Conservation (phyloP, 2,888 invertebrate species). For the Papilio elwesi region DNA sequence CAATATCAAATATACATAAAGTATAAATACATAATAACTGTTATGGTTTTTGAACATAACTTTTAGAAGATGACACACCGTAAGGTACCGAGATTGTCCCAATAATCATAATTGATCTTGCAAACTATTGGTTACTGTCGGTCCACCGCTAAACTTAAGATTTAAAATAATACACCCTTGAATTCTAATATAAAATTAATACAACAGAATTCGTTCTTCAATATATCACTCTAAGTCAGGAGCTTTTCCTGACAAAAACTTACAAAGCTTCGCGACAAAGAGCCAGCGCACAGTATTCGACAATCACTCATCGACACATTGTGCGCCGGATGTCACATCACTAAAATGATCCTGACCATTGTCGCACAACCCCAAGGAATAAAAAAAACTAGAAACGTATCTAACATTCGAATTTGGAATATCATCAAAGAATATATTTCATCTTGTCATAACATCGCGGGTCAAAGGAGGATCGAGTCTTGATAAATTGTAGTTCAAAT, state of each 20-base stretch:
- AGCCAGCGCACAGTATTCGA: constrained; percentile 49
- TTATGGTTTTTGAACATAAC: too few species aligned
- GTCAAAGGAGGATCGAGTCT: constrained; percentile 77
- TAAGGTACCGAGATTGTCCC: too few species aligned
- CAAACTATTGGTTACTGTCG: too few species aligned
- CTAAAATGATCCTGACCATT: constrained; percentile 59
- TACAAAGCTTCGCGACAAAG: constrained; percentile 45
- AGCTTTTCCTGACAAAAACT: constrained; percentile 36
- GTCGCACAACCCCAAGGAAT: constrained; percentile 53
- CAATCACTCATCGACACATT: constrained; percentile 75
- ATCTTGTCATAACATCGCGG: constrained; percentile 83
- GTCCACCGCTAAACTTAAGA: too few species aligned
- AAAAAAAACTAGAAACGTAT: constrained; percentile 62
- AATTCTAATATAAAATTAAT: neutral
- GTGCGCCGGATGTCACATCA: constrained; percentile 76
- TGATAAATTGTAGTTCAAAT: constrained; percentile 83
- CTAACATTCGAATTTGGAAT: constrained; percentile 71
- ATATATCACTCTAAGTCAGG: constrained; percentile 26
- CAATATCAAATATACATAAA: neutral
- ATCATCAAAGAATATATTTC: constrained; percentile 81
- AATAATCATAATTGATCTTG: too few species aligned
- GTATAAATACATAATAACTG: too few species aligned
- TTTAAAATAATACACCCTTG: too few species aligned
- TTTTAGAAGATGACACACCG: too few species aligned
- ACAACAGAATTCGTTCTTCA: neutral